Evolutionary conservation across 2,113 vertebrate species (phyloP), one percentile per base, ranked within the genome.

Genomic region (Electrona antarctica): DNA sequence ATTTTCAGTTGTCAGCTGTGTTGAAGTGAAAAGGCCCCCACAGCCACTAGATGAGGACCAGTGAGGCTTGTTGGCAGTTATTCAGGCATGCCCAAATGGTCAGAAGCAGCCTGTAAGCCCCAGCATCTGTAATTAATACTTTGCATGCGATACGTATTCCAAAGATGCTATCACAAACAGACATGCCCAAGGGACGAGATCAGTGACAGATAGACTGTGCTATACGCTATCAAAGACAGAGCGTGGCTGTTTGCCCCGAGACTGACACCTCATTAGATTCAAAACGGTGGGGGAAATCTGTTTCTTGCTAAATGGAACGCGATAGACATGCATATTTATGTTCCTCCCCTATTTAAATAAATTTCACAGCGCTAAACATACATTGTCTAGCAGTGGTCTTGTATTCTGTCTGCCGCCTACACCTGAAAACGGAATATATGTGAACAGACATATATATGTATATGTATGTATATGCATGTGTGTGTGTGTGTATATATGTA

Each of bases 101-200:
- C 13, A 7, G 8, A 14, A 29, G 6, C 4, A 41, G 46, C 64
- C 60, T 61, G 71, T 57, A 62, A 46, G 47, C 60, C 56, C 55
- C 60, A 52, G 52, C 56, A 55, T 66, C 81, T 83, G 14, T 67
- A 71, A 79, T 77, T 74, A 71, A 63, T 67, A 21, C 47, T 71
- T 66, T 67, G 62, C 73, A 71, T 66, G 64, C 68, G 63, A 78
- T 76, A 58, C 45, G 66, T 61, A 71, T 79, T 59, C 33, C 54
- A 47, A 48, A 54, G 74, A 80, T 71, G 41, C 50, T 69, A 74
- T 78, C 71, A 60, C 80, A 64, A 77, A 74, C 65, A 59, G 62
- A 71, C 64, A 45, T 50, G n/a, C 41, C 13, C 3, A 56, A 7
- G 7, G 54, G 71, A 73, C 59, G 68, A 52, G 21, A 60, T 52